Conservation (phyloP, 2,797 vertebrate species). For the Echiichthys vipera region DNA sequence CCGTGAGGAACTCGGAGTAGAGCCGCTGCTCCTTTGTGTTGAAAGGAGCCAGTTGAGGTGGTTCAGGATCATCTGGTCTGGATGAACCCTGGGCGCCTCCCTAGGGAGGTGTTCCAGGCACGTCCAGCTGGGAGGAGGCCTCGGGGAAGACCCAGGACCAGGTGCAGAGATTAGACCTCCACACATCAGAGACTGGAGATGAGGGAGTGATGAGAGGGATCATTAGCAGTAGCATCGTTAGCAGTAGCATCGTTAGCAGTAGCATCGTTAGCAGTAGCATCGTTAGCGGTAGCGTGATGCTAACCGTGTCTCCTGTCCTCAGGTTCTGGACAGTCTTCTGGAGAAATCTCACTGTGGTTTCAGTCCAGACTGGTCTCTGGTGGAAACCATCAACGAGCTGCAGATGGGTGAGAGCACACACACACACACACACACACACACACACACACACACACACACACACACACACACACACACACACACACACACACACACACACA, state of each 20-base stretch:
- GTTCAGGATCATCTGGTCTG: no score
- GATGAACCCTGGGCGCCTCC: no score
- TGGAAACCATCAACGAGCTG: conserved; percentile 94
- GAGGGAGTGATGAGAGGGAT: no score
- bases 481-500: background rate
- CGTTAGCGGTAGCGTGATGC: background rate
- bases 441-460: conserved; percentile 1
- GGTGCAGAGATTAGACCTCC: no score
- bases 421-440: background rate
- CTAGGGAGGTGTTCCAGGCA: no score
- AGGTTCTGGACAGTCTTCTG: conserved; percentile 95
- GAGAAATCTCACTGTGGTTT: conserved; percentile 98
- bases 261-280: background rate
- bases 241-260: no score
- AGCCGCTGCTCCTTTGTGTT: no score
- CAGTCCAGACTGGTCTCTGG: conserved; percentile 97
- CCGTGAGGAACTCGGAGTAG: no score
- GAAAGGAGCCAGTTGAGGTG: no score
- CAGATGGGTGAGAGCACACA: conserved; percentile 91
- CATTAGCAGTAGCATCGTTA: background rate
- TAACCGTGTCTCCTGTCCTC: conserved; percentile 18
- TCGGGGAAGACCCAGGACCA: no score
- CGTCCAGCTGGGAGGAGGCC: no score
- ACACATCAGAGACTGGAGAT: no score
- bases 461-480: background rate